Conservation (phyloP, 2,888 invertebrate genomes). For the Itoplectis maculator region DNA sequence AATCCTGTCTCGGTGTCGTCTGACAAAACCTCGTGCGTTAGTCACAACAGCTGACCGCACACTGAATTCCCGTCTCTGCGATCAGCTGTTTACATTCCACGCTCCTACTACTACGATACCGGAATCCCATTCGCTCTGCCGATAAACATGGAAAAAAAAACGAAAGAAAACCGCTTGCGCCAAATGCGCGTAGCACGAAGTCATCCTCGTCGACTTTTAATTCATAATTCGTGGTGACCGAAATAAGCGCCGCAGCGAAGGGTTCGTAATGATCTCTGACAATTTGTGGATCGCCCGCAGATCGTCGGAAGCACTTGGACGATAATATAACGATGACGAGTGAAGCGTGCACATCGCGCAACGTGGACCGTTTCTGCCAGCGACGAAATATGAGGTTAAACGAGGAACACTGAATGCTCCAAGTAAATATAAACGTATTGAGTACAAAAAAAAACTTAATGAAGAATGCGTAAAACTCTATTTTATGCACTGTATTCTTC, state of each 20-base stretch:
- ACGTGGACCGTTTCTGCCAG: slow-evolving; percentile 32
- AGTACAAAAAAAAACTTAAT: neutral
- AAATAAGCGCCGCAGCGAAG: neutral
- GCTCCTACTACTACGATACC: slow-evolving; percentile 6
- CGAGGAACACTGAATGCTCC: slow-evolving; percentile 53
- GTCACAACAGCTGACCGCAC: slow-evolving; percentile 15
- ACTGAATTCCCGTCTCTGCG: slow-evolving; percentile 6
- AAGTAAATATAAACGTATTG: slow-evolving; percentile 46
- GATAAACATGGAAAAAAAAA: slow-evolving; percentile 42
- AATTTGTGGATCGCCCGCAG: neutral
- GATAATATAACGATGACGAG: slow-evolving; percentile 19
- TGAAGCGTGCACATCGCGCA: slow-evolving; percentile 11
- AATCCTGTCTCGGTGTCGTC: neutral
- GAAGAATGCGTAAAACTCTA: neutral
- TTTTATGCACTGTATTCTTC: neutral
- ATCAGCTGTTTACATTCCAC: slow-evolving; percentile 53
- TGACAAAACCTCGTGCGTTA: neutral
- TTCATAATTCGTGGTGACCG: slow-evolving; percentile 14
- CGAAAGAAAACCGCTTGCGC: slow-evolving; percentile 36
- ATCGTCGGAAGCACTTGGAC: neutral
- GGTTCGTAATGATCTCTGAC: slow-evolving; percentile 13
- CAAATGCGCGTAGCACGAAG: slow-evolving; percentile 35
- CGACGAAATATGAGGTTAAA: slow-evolving; percentile 62
- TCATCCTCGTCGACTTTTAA: slow-evolving; percentile 43
- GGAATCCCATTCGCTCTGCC: slow-evolving; percentile 14